Base-by-base conservation (phyloP, 2,888 invertebrate species). In the Drosophila sordidula region DNA sequence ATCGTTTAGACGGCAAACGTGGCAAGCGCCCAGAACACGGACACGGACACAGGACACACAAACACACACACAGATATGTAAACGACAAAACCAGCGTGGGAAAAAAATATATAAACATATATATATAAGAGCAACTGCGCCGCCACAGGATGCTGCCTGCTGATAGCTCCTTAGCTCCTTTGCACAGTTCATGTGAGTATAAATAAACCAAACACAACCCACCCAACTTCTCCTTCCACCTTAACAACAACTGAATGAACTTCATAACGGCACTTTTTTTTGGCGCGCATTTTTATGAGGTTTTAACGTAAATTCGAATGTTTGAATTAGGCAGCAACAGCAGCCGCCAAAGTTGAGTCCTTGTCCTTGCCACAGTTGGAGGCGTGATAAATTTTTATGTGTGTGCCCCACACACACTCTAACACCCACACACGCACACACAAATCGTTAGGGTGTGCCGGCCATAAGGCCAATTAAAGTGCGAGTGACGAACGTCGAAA, bases 1-100 rank as follows among this genome's bases (percentile, higher is more conserved):
- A 88, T 89, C 88, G 89, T 89, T 88, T 86, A 80, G 88, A 88
- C 86, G 74, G 85, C 75, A 75, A 82, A 84, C 85, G 83, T 87
- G 84, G 78, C 81, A 65, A 69, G 64, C 71, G 68, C 52, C 39
- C 62, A 63, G 68, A 49, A 66, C 72, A 69, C 68, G 52, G 51
- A 66, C 72, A 69, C 68, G 52, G 63, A 58, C 65, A 47, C 45
- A 68, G 55, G 52, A 56, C 66, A 61, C 34, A 41, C 46, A 29
- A 9, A 29, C 51, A 52, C 57, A 70, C 52, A 41, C 29, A 14
- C 70, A 18, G 81, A 78, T 83, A 83, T 83, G 82, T 87, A 82
- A 86, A 78, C 78, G 78, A 75, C 78, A 80, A 80, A 68, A 58
- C 71, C 65, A 80, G 72, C 87, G 87, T 83, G 87, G 87, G 87